phyloP scores from a whole-genome alignment of 2,113 vertebrate genomes.

The Oncorhynchus clarkii region DNA sequence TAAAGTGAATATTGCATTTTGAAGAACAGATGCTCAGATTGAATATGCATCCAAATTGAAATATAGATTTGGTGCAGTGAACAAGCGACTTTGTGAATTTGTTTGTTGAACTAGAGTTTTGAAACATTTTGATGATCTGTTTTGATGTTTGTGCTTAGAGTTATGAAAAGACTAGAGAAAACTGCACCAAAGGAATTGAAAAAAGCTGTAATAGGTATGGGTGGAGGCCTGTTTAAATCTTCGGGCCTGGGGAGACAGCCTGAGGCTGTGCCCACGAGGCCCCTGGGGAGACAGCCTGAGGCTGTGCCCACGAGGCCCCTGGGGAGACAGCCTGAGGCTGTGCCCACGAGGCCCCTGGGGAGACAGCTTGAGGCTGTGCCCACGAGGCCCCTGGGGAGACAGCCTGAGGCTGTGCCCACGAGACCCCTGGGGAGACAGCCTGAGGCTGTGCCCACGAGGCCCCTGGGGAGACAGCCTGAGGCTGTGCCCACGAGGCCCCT shows the following conservation, averaged over 20 bases:
- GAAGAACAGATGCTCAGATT: too few relatives aligned
- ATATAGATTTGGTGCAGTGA: too few relatives aligned
- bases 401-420: slow-evolving; percentile 20
- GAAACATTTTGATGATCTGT: too few relatives aligned
- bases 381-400: background rate
- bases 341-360: slow-evolving; percentile 36
- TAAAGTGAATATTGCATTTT: too few relatives aligned
- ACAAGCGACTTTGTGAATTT: too few relatives aligned
- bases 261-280: slow-evolving; percentile 33
- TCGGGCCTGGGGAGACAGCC: background rate
- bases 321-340: background rate
- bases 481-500: slow-evolving; percentile 35
- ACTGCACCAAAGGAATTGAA: too few relatives aligned
- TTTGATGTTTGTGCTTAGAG: too few relatives aligned
- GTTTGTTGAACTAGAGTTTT: too few relatives aligned
- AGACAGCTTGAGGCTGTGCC: slow-evolving; percentile 10
- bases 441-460: slow-evolving; percentile 21
- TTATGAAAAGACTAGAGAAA: too few relatives aligned
- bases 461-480: background rate
- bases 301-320: slow-evolving; percentile 38
- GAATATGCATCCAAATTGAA: too few relatives aligned
- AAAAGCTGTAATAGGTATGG: too few relatives aligned
- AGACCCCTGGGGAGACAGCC: slow-evolving; percentile 22
- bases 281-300: slow-evolving; percentile 3
- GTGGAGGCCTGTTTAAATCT: too few relatives aligned